Percentiles rank a stretch among this genome's conserved stretches.
Conservation (phyloP, 2,888 invertebrate genomes). For the Nesidiocoris tenuis region DNA sequence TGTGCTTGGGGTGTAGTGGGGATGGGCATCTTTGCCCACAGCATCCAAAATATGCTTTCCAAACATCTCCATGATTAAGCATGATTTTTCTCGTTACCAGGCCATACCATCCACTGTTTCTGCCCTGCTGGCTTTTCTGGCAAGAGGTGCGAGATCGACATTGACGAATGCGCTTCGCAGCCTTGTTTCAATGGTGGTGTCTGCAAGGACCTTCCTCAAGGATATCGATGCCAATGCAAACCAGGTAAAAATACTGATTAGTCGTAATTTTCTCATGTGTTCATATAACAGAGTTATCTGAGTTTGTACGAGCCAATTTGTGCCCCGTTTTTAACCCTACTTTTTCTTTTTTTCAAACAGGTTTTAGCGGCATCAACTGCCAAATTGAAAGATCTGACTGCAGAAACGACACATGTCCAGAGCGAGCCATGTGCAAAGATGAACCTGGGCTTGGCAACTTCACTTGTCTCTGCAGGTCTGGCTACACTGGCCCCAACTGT, state of each 20-base stretch:
- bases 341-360: slow-evolving; percentile 47
- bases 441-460: slow-evolving; percentile 84
- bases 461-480: slow-evolving; percentile 89
- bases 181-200: slow-evolving; percentile 92
- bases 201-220: slow-evolving; percentile 89
- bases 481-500: slow-evolving; percentile 90
- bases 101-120: slow-evolving; percentile 85
- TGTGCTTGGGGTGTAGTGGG: too few species aligned
- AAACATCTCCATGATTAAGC: too few species aligned
- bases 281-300: background rate
- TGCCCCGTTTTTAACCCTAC: background rate
- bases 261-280: slow-evolving; percentile 1
- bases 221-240: slow-evolving; percentile 85
- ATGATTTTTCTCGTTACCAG: too few species aligned
- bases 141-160: slow-evolving; percentile 88
- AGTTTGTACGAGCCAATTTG: background rate
- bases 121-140: slow-evolving; percentile 95
- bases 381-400: slow-evolving; percentile 92
- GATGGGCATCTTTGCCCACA: too few species aligned
- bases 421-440: slow-evolving; percentile 96
- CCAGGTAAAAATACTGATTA: too few species aligned
- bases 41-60: too few species aligned
- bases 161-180: slow-evolving; percentile 90
- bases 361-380: slow-evolving; percentile 90
- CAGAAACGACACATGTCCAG: slow-evolving; percentile 85